Base-by-base conservation (phyloP, 2,113 vertebrate species). In the Myodes glareolus region DNA sequence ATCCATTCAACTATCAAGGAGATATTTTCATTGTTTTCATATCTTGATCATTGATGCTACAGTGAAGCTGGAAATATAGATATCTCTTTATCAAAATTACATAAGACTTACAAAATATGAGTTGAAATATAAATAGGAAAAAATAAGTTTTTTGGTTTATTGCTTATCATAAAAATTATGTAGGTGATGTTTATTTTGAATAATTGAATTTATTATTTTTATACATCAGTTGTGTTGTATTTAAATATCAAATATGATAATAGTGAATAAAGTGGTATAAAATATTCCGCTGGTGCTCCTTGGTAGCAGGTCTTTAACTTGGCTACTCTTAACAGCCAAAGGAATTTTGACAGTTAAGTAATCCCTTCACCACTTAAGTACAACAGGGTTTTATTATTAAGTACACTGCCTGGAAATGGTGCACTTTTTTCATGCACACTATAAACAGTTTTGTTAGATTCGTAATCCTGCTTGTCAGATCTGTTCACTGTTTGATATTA, bases 381-480 rank as follows among this genome's bases (percentile, higher is more conserved):
- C 97, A 99, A 98, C 98, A 98, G 98, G 97, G 98, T 98, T 99
- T 98, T 98, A 98, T 99, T 99, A 99, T 99, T 99, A 99, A 99
- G 98, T 97, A 98, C 95, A 65, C 97, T 98, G 98, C 97, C 98
- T 99, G 98, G 98, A 98, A 98, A 98, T 94, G 97, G 98, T 99
- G 98, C 88, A 13, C 98, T 98, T 98, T 98, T 98, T 98, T 99
- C 98, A 98, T 98, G 98, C 98, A 92, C 98, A 98, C 98, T 99
- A 98, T 99, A 99, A 99, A 99, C 98, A 99, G 98, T 98, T 99
- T 97, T 97, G 98, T 98, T 98, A 98, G 98, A 98, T 98, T 99
- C 98, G 98, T 99, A 99, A 99, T 99, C 98, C 98, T 97, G 97
- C 98, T 98, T 99, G 99, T 99, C 99, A 99, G 98, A 98, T 97